phyloP scores from a whole-genome alignment of 2,888 invertebrate genomes.

The Epirrhoe tristata region DNA sequence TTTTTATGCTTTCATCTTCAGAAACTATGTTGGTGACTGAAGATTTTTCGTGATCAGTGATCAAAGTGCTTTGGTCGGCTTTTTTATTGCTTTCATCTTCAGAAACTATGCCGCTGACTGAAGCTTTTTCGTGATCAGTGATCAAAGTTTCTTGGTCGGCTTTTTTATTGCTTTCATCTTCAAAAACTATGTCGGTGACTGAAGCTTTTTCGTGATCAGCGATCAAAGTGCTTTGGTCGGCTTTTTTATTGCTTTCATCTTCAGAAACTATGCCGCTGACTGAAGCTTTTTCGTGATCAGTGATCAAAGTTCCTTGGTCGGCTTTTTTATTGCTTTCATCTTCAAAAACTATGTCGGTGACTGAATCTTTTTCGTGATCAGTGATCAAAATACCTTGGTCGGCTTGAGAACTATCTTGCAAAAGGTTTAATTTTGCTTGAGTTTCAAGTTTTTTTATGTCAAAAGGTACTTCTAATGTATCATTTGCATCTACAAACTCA shows the following conservation, averaged over 20 bases:
- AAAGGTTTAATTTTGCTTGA: neutral
- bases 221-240: slow-evolving; percentile 10
- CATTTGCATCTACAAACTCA: slow-evolving; percentile 32
- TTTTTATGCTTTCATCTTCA: slow-evolving; percentile 57
- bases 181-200: slow-evolving; percentile 41
- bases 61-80: slow-evolving; percentile 45
- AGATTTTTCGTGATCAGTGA: slow-evolving; percentile 26
- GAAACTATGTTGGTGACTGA: slow-evolving; percentile 45
- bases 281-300: slow-evolving; percentile 39
- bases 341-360: slow-evolving; percentile 40
- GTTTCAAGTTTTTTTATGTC: slow-evolving; percentile 4
- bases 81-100: slow-evolving; percentile 59
- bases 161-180: slow-evolving; percentile 60
- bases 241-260: slow-evolving; percentile 62
- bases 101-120: slow-evolving; percentile 43
- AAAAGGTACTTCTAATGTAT: slow-evolving; percentile 16
- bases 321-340: slow-evolving; percentile 62
- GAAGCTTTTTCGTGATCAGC: slow-evolving; percentile 38
- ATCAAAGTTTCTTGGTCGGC: slow-evolving; percentile 32
- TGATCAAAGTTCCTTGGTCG: slow-evolving; percentile 5
- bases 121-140: slow-evolving; percentile 34
- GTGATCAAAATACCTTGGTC: neutral
- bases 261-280: slow-evolving; percentile 41
- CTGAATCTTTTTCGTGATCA: slow-evolving; percentile 40
- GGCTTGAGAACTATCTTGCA: slow-evolving; percentile 6